Evolutionary conservation across 1,140 invertebrate species (phyloP), one percentile per base, ranked within the genome.

Genomic region (Pachyrhynchus sulphureomaculatus): DNA sequence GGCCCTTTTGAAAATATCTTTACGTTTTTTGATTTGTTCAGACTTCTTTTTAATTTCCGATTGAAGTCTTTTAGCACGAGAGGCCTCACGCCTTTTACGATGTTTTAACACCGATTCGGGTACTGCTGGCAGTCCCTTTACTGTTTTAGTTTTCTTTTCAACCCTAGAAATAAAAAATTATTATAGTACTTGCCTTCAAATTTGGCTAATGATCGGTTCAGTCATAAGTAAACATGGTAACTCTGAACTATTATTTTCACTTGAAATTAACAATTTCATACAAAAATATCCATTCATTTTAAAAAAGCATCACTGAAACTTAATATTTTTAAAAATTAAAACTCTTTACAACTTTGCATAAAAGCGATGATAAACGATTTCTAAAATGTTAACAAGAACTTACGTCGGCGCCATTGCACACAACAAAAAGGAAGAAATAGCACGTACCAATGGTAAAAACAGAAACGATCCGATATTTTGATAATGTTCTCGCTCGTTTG

Each of bases 21-120:
- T 87, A 64, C 81, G 81, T 72, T 88, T 88, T 75, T 86, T 84
- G 59, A 83, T 78, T 24, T 79, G 79, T 20, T 79, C 79, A 32
- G 79, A 78, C 72, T 83, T 81, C 75, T 82, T 82, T 81, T 87
- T 80, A 51, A 84, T 79, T 21, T 77, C 79, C 6, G 78, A 73
- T 76, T 82, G 64, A 3, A 72, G 47, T 21, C 60, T 53, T 47
- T 85, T 84, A 51, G 87, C 85, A 69, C 86, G 84, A 20, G 84
- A 83, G 52, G 86, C 85, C 66, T 89, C 88, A 67, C 89, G 85
- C 67, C 87, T 84, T 79, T 98, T 98, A 68, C 92, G 87, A 73
- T 91, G 91, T 77, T 98, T 99, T 12, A 99, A 82, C 54, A 98
- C 87, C 32, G 93, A 94, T 78, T 99, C 96, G 4, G 96, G 96